Percentiles rank a stretch among this genome's conserved stretches.
These are phyloP conservation scores for Morelia viridis DNA, from an alignment of 2,797 vertebrate genomes.

Conservation along the genomic window DNA sequence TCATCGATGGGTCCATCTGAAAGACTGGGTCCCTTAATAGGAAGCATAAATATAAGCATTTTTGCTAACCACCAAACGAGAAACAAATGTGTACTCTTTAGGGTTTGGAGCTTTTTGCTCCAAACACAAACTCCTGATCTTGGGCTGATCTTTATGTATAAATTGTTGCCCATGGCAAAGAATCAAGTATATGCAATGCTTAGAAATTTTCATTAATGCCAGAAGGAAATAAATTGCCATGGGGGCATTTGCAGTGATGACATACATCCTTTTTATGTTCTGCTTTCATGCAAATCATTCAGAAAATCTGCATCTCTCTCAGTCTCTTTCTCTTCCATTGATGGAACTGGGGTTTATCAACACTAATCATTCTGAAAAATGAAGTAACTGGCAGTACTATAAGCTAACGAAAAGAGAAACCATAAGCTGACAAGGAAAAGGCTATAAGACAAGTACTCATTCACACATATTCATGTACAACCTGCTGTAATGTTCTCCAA, in stretches of 20 bases:
- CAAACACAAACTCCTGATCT: no score
- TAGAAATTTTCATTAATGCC: constrained; percentile 40
- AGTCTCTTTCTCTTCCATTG: constrained; percentile 1
- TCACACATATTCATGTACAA: neutral
- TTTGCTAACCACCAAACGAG: constrained; percentile 62
- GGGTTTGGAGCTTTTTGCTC: neutral
- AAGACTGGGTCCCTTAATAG: constrained; percentile 38
- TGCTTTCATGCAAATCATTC: constrained; percentile 42
- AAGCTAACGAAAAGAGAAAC: constrained; percentile 14
- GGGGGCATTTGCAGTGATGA: constrained; percentile 32
- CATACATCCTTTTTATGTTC: constrained; percentile 3
- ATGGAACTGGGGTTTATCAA: constrained; percentile 9
- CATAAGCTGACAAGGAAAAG: neutral
- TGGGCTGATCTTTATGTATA: constrained; percentile 46
- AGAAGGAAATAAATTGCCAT: constrained; percentile 50
- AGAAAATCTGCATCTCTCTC: constrained; percentile 5
- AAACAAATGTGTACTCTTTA: constrained; percentile 63
- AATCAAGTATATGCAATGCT: constrained; percentile 38
- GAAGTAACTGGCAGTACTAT: neutral
- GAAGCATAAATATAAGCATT: constrained; percentile 52
- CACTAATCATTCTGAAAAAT: constrained; percentile 1
- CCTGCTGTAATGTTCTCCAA: neutral
- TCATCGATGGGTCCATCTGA: constrained; percentile 29
- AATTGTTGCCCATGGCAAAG: constrained; percentile 1
- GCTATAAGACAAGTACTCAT: neutral